phyloP scores from a whole-genome alignment of 1,140 invertebrate genomes.

The Penaeus indicus region DNA sequence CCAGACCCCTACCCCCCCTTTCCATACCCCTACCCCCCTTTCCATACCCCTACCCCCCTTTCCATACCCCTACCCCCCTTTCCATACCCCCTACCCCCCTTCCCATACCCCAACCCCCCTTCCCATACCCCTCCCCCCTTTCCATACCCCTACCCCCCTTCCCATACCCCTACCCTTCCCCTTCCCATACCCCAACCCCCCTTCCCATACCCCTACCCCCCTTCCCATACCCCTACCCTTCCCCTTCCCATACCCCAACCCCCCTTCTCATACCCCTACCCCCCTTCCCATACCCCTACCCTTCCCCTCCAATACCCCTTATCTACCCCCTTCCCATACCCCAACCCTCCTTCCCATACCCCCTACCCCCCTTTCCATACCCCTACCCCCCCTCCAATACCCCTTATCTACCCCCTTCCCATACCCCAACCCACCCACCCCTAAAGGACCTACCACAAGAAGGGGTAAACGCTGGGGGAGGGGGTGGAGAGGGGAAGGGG shows the following conservation, averaged over 20 bases:
- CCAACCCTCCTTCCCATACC: neutral
- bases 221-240: neutral
- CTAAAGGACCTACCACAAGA: neutral
- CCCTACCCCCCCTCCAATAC: neutral
- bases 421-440: neutral
- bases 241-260: neutral
- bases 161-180: no score
- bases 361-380: neutral
- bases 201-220: neutral
- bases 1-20: neutral
- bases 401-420: neutral
- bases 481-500: neutral
- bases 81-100: neutral
- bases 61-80: neutral
- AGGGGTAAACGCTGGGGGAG: neutral
- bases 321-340: neutral
- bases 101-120: neutral
- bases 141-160: neutral
- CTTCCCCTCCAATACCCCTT: neutral
- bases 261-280: neutral
- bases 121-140: no score
- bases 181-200: no score
- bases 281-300: neutral
- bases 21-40: neutral
- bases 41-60: neutral